phyloP scores from a whole-genome alignment of 2,113 vertebrate genomes.

The Synchiropus splendidus region DNA sequence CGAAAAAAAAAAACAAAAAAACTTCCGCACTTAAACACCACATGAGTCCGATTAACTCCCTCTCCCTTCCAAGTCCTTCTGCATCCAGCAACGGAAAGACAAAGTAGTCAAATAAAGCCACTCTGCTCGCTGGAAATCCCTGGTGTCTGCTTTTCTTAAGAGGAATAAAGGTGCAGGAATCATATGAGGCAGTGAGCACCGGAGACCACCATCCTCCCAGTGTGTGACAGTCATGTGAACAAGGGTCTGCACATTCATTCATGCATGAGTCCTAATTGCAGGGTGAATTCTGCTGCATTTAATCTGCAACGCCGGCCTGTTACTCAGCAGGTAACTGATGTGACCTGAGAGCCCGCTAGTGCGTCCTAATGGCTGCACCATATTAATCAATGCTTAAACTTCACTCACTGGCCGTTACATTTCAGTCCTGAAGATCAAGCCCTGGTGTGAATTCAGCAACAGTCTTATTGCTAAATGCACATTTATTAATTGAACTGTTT shows the following conservation, averaged over 20 bases:
- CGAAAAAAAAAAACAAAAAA: too few species aligned
- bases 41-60: conserved; percentile 59
- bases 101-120: conserved; percentile 14
- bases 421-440: too few species aligned
- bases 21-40: conserved; percentile 55
- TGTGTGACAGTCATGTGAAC: conserved; percentile 68
- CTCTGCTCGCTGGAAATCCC: conserved; percentile 26
- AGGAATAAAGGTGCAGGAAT: conserved; percentile 16
- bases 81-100: too few species aligned
- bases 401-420: too few species aligned
- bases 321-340: conserved; percentile 3
- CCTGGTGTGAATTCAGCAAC: not conserved
- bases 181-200: conserved; percentile 24
- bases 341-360: conserved; percentile 14
- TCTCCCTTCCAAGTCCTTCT: conserved; percentile 34
- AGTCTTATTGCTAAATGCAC: conserved; percentile 14
- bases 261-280: conserved; percentile 52
- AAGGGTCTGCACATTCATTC: conserved; percentile 59
- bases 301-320: conserved; percentile 13
- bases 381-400: too few species aligned
- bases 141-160: conserved; percentile 17
- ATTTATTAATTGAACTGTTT: not conserved
- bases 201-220: conserved; percentile 21
- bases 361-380: too few species aligned
- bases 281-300: conserved; percentile 38